Evolutionary conservation across 2,888 invertebrate genomes (phyloP), one percentile per base, ranked within the genome.

Genomic region (Amphiduros pacificus): DNA sequence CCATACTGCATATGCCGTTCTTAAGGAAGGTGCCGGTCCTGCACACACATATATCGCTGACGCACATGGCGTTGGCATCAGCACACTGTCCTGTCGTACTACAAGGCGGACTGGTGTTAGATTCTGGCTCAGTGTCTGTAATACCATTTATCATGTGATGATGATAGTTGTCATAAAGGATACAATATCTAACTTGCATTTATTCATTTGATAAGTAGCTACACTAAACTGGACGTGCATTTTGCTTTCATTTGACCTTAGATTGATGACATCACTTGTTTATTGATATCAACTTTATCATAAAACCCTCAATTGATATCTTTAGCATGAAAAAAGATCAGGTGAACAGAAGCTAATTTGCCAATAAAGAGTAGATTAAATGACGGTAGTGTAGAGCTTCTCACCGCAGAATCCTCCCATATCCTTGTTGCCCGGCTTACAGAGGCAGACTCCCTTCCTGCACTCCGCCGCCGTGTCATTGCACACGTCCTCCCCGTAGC

Each of bases 21-120:
- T 67, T 68, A 50, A 55, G 57, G 65, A 64, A 68, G 61, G 56
- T 65, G 26, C 63, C 64, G 2, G 55, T 48, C 44, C 56, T 60
- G 40, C 68, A 68, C 3, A 61, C 41, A 29, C 68, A 68, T 11
- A 61, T 56, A n/a, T 54, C 60, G 24, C 56, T 61, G 36, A 52
- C 44, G 26, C 68, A 68, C 52, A 61, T 62, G 14, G 66, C 66
- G 22, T 66, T 67, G n/a, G 62, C 60, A 28, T 68, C 68, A 2
- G 58, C 32, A 41, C 68, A 68, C 31, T 55, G 48, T 14, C 61
- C 63, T 27, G 60, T 62, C 27, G 44, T 49, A 4, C 52, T 48
- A 48, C 62, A 62, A 17, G 55, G 62, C 2, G 59, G 49, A 44
- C n/a, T 61, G 17, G 41, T 24, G 9, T 20, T 27, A 26, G 44